Evolutionary conservation across 2,888 invertebrate genomes (phyloP), one percentile per base, ranked within the genome.

Genomic region (Nasonovia ribisnigri): DNA sequence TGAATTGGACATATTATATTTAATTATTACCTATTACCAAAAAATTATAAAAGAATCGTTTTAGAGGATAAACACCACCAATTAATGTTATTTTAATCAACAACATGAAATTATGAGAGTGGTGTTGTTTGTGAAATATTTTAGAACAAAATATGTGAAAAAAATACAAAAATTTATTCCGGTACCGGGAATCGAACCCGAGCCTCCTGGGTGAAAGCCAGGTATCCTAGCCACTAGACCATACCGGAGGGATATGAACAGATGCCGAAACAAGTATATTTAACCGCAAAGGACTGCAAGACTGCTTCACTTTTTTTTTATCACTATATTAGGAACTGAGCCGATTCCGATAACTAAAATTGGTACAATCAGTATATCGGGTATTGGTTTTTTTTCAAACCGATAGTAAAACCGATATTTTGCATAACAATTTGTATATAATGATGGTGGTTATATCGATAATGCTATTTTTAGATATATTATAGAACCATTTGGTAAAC

Each of bases 121-220:
- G 11, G 29, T 1, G 6, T 29, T 48, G 1, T 29, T 46, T 42
- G 1, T 26, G 11, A 11, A 46, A 43, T 29, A 26, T n/a, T n/a
- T 1, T 84, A 6, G 29, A n/a, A 86, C 1, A 86, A 86, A 51
- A 48, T 5, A 1, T n/a, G 8, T 51, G n/a, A 51, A n/a, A 89
- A 43, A 46, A 60, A 16, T 10, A 0, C 26, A 54, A 91, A 91
- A 43, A 16, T 42, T 26, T 20, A 57, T 94, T 94, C 94, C 94
- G 94, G 94, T 94, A 94, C 97, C 97, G 97, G 97, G 97, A 97
- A 97, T 97, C 97, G 97, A 97, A 97, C 97, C 97, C 97, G 97
- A 97, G 97, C 97, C 97, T 97, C 97, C 96, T 96, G 96, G 96
- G 96, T 96, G 96, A 96, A 96, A 96, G 96, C 96, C 96, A 96